Evolutionary conservation across 2,888 invertebrate genomes (phyloP), one percentile per base, ranked within the genome.

Genomic region (Nemotelus nigrinus): DNA sequence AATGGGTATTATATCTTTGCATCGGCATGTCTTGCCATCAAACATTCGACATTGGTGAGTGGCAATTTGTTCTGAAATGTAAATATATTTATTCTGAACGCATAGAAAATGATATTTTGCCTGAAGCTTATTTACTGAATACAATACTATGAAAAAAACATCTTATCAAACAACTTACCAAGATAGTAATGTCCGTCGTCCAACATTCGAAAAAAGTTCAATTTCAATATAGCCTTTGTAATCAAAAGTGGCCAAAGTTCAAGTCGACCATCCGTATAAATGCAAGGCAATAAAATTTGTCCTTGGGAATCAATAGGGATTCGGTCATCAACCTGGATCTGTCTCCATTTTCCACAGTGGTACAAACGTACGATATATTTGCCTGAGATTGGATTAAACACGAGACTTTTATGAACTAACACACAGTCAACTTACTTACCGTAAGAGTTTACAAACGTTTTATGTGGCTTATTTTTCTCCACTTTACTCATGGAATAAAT

Each of bases 231-330:
- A 2, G 87, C 89, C 82, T 89, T 89, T 3, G 85, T 84, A 41
- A 89, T 83, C 44, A 89, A 79, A 80, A 88, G 85, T 0, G 89
- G 88, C 89, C 89, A 89, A 4, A 89, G 79, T 79, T 89, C 87
- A 41, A 85, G 80, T 53, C 81, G 79, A 7, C 82, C 82, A 7
- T 79, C 81, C 41, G 80, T 78, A 4, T 65, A 53, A 2, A 82
- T 83, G 1, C 83, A 80, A 5, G 89, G 89, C 47, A 89, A 82
- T 43, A 89, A 82, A 2, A 87, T 81, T 44, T 83, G 82, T 7
- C 84, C 84, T 0, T 80, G 78, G 5, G 79, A 67, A 80, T 88
- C 86, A 2, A 89, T 78, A 1, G 89, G 89, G 10, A 89, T 81
- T 64, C 80, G 82, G 81, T 89, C 89, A 80, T 89, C 89, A 1